Percentiles rank a stretch among this genome's conserved stretches.
phyloP scores from a whole-genome alignment of 1,140 invertebrate genomes.

The Trachymyrmex cornetzi region DNA sequence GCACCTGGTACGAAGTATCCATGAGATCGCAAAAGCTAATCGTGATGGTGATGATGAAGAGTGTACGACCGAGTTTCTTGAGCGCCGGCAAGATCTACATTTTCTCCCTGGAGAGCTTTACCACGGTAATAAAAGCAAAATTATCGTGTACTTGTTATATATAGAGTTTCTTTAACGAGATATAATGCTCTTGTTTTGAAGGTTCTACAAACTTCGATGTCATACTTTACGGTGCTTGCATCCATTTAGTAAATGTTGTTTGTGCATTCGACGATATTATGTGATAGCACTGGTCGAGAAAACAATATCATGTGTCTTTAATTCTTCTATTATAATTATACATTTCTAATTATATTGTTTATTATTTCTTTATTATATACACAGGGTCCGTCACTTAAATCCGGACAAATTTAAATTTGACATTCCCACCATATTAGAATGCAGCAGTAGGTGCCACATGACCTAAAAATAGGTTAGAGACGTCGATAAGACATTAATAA shows the following conservation, averaged over 20 bases:
- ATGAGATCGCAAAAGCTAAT: neutral
- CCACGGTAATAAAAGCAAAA: neutral
- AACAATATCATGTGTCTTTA: neutral
- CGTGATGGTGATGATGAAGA: constrained; percentile 25
- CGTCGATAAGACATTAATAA: too few species aligned
- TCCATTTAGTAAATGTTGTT: neutral
- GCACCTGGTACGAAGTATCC: constrained; percentile 32
- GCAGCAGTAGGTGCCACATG: too few species aligned
- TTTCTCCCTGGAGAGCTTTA: constrained; percentile 38
- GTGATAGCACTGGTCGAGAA: neutral
- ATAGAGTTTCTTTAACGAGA: neutral
- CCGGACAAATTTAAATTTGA: too few species aligned
- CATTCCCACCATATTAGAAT: too few species aligned
- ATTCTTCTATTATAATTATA: neutral
- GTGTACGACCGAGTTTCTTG: constrained; percentile 2
- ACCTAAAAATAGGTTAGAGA: too few species aligned
- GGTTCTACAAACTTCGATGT: constrained; percentile 48
- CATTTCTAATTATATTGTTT: neutral
- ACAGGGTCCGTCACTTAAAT: too few species aligned
- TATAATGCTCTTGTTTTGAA: constrained; percentile 7
- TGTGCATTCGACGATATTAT: neutral
- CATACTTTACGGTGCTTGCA: constrained; percentile 35
- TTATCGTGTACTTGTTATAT: neutral
- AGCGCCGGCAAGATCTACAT: constrained; percentile 44
- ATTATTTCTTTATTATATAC: neutral